These are phyloP conservation scores for Gastrophysa polygoni DNA, from an alignment of 2,888 invertebrate species.

Conservation along the genomic window DNA sequence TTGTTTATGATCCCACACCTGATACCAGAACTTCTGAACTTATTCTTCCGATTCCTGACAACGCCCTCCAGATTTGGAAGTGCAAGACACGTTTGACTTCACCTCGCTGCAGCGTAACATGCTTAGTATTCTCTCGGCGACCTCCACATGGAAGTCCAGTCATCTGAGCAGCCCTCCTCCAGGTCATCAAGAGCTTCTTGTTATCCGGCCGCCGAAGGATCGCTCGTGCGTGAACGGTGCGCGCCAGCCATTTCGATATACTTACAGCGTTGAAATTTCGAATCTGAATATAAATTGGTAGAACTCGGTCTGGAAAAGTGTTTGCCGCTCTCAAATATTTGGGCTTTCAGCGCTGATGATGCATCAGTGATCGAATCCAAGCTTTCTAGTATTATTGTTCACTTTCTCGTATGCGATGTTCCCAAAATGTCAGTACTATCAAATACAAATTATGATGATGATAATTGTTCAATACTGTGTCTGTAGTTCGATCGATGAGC, in stretches of 20 bases:
- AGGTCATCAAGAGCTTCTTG: constrained; percentile 51
- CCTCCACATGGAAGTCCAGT: constrained; percentile 41
- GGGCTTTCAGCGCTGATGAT: constrained; percentile 8
- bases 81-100: constrained; percentile 22
- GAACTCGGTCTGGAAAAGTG: not conserved
- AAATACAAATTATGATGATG: too few relatives aligned
- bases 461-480: too few relatives aligned
- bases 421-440: too few relatives aligned
- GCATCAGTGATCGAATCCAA: too few relatives aligned
- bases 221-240: constrained; percentile 46
- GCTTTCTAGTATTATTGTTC: too few relatives aligned
- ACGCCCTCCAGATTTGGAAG: not conserved
- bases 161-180: constrained; percentile 44
- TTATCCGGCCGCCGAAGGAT: constrained; percentile 49
- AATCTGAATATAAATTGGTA: constrained; percentile 16
- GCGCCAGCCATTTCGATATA: constrained; percentile 36
- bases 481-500: too few relatives aligned
- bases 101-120: constrained; percentile 25
- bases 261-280: constrained; percentile 13
- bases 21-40: not conserved
- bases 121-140: constrained; percentile 44
- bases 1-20: too few relatives aligned
- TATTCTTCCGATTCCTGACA: not conserved
- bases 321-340: constrained; percentile 7
- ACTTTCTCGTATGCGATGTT: too few relatives aligned